Conservation (phyloP, 2,113 vertebrate species). For the Cariama cristata region DNA sequence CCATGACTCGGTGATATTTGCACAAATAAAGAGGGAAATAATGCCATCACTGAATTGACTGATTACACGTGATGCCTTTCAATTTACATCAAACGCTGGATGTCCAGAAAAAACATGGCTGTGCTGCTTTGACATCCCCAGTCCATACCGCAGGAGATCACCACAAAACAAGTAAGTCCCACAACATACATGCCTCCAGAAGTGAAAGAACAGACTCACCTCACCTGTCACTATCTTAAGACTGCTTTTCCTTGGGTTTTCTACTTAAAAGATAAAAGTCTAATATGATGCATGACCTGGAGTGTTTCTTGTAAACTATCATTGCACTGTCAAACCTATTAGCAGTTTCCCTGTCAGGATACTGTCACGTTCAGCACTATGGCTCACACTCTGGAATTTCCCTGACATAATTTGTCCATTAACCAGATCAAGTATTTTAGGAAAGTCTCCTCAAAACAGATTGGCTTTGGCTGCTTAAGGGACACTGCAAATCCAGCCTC, state of each 20-base stretch:
- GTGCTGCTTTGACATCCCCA: neutral
- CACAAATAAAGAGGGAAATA: neutral
- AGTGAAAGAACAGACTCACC: neutral
- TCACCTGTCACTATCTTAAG: neutral
- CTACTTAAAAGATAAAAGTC: neutral
- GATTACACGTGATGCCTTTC: neutral
- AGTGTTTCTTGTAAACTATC: neutral
- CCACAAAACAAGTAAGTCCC: neutral
- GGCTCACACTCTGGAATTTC: neutral
- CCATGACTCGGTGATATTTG: fast-evolving
- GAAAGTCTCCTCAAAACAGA: constrained; percentile 46
- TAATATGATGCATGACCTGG: fast-evolving
- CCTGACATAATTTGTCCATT: constrained; percentile 23
- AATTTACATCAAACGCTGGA: neutral
- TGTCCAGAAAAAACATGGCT: fast-evolving
- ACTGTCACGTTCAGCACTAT: neutral
- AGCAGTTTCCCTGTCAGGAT: neutral
- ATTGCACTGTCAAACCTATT: neutral
- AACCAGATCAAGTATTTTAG: constrained; percentile 48
- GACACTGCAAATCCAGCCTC: neutral
- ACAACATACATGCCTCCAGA: neutral
- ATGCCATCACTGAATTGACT: neutral
- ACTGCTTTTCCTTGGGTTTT: neutral
- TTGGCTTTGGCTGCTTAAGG: constrained; percentile 35
- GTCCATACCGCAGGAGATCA: neutral